Evolutionary conservation across 2,797 vertebrate species (phyloP).

Genomic region (Bradypodion pumilum): DNA sequence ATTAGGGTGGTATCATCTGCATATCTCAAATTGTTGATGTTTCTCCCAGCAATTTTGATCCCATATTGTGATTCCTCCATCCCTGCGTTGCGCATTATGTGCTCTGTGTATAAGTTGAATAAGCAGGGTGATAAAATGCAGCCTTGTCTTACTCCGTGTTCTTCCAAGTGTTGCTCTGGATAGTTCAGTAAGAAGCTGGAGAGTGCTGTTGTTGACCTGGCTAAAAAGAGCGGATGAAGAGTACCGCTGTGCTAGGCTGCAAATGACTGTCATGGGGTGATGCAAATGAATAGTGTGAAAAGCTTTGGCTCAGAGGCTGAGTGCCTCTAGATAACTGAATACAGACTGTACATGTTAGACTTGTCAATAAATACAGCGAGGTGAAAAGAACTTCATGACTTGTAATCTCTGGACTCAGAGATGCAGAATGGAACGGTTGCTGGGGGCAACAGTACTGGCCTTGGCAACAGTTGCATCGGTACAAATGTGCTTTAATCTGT

Average conservation of each 20-base stretch:
- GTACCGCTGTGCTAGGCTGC: neutral
- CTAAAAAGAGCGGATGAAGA: constrained; percentile 1
- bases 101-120: no score
- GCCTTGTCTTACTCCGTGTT: no score
- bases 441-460: constrained; percentile 27
- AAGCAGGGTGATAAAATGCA: no score
- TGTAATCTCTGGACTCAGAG: constrained; percentile 16
- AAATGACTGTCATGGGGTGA: constrained; percentile 2
- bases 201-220: neutral
- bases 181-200: neutral
- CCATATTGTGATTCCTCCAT: no score
- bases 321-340: constrained; percentile 21
- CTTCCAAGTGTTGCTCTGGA: neutral
- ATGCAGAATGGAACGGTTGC: constrained; percentile 20
- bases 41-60: no score
- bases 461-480: constrained; percentile 3
- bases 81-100: no score
- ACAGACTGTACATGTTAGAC: neutral
- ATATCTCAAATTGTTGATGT: no score
- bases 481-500: neutral
- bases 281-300: constrained; percentile 31
- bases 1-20: no score
- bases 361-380: constrained; percentile 31
- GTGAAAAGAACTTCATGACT: constrained; percentile 20
- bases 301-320: constrained; percentile 29